These are phyloP conservation scores for Gisinianus flammeolus DNA, from an alignment of 2,888 invertebrate genomes.

Conservation along the genomic window DNA sequence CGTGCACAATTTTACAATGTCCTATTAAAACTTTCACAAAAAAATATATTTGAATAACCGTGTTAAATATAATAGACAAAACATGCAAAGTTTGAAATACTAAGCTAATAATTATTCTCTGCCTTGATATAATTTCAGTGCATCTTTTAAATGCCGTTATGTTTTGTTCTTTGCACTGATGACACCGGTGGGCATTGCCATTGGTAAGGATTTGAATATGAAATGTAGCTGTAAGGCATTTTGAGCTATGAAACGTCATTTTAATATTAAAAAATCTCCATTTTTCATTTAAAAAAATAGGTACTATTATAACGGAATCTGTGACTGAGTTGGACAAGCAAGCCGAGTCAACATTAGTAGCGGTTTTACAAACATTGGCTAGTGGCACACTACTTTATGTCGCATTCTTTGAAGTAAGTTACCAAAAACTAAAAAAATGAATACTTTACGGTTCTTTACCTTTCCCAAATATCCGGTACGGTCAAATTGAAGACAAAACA, in stretches of 20 bases:
- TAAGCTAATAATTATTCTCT: no score
- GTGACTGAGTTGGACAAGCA: conserved; percentile 43
- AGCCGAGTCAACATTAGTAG: conserved; percentile 55
- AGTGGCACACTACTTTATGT: conserved; percentile 57
- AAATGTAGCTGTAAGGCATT: no score
- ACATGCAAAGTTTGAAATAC: no score
- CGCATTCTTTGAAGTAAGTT: conserved; percentile 57
- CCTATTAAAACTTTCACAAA: no score
- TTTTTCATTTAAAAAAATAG: neutral
- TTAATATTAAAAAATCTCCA: neutral
- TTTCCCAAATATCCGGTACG: neutral
- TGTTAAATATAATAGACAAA: no score
- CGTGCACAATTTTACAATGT: no score
- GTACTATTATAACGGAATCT: conserved; percentile 57
- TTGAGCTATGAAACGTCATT: neutral
- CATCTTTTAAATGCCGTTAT: conserved; percentile 57
- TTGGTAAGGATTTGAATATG: conserved; percentile 35
- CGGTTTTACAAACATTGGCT: conserved; percentile 57
- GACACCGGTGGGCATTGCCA: conserved; percentile 57
- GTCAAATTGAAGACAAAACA: neutral
- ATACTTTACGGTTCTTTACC: neutral
- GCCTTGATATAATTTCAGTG: no score
- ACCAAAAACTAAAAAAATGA: no score
- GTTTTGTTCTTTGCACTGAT: conserved; percentile 58
- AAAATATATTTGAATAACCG: no score